Conservation (phyloP, 2,888 invertebrate species). For the Danaus chrysippus region DNA sequence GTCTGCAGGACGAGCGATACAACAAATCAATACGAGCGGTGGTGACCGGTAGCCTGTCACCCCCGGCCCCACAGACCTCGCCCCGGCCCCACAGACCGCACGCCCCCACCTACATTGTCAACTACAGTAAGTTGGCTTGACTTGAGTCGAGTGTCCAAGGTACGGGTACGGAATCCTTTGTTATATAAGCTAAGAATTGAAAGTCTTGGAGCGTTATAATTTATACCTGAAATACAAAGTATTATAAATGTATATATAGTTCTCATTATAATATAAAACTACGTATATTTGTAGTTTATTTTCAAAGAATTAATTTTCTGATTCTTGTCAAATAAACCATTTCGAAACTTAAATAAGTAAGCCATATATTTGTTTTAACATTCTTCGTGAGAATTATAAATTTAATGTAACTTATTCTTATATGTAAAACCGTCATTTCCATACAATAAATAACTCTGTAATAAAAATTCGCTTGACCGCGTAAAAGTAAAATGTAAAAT, state of each 20-base stretch:
- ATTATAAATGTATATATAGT: constrained; percentile 7
- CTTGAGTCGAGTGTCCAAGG: constrained; percentile 33
- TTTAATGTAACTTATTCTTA: too few relatives aligned
- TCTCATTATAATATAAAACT: not conserved
- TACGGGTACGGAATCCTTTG: constrained; percentile 36
- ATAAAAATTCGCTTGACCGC: constrained; percentile 77
- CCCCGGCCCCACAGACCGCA: constrained; percentile 62
- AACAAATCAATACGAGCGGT: constrained; percentile 81
- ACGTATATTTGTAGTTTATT: not conserved
- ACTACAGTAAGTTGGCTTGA: constrained; percentile 51
- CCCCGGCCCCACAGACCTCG: constrained; percentile 43
- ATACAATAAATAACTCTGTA: constrained; percentile 53
- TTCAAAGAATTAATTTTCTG: too few relatives aligned
- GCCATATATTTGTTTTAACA: too few relatives aligned
- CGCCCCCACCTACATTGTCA: constrained; percentile 76
- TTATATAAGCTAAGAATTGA: constrained; percentile 26
- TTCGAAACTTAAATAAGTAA: too few relatives aligned
- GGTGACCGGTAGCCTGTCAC: constrained; percentile 78
- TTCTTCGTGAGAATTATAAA: too few relatives aligned
- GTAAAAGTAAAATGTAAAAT: constrained; percentile 63
- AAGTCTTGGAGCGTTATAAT: constrained; percentile 15
- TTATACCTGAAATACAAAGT: constrained; percentile 13
- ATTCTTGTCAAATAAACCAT: too few relatives aligned
- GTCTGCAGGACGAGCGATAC: constrained; percentile 79
- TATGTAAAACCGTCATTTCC: constrained; percentile 38